Conservation (phyloP, 2,888 invertebrate genomes). For the Adela reaumurella region DNA sequence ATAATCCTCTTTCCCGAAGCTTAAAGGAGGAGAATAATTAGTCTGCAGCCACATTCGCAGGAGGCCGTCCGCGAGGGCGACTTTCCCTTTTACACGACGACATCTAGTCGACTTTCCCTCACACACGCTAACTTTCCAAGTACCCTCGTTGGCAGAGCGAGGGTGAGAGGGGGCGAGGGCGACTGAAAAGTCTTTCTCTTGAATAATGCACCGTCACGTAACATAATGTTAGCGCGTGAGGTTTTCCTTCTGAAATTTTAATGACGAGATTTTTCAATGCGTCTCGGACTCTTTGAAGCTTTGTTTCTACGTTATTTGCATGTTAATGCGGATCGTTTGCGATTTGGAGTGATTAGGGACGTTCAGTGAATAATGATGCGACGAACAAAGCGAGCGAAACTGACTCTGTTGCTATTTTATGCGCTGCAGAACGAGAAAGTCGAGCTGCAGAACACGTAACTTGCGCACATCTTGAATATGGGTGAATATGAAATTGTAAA, state of each 20-base stretch:
- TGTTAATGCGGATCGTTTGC: background rate
- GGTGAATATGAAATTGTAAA: too few relatives aligned
- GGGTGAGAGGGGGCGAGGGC: background rate
- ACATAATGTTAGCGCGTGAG: background rate
- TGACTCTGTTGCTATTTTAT: too few relatives aligned
- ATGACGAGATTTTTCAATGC: background rate
- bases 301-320: background rate
- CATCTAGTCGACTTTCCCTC: background rate
- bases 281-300: background rate
- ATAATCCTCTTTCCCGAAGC: too few relatives aligned
- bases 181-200: background rate
- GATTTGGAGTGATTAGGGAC: background rate
- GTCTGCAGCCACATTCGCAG: too few relatives aligned
- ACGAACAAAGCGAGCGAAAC: background rate
- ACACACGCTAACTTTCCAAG: background rate
- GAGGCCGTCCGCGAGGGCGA: too few relatives aligned
- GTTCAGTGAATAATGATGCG: background rate
- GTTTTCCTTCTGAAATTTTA: background rate
- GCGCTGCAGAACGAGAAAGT: too few relatives aligned
- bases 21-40: too few relatives aligned
- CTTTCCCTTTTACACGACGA: background rate
- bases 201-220: background rate
- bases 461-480: too few relatives aligned
- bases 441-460: too few relatives aligned
- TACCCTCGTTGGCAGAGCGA: background rate